phyloP scores from a whole-genome alignment of 1,140 invertebrate species.

The Bombus polaris region DNA sequence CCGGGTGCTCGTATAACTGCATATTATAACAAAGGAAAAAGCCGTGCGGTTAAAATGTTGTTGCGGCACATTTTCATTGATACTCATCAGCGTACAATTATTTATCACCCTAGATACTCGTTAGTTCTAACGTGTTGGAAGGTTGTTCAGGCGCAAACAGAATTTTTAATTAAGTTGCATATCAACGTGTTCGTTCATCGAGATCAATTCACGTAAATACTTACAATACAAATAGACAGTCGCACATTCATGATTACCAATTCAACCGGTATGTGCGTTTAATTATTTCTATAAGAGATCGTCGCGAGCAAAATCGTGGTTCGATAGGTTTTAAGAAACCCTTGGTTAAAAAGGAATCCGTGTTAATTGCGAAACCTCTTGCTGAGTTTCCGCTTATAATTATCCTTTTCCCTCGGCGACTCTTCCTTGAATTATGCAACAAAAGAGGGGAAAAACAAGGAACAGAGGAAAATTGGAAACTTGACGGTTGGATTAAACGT shows the following conservation, averaged over 20 bases:
- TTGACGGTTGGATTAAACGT: not conserved
- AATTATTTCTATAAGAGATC: not conserved
- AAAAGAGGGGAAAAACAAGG: not conserved
- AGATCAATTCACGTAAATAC: not conserved
- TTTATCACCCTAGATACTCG: not conserved
- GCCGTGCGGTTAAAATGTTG: not conserved
- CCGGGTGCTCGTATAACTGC: not conserved
- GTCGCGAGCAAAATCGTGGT: not conserved
- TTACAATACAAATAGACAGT: too few relatives aligned
- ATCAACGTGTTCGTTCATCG: not conserved
- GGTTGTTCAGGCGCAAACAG: too few relatives aligned
- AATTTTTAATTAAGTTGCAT: constrained; percentile 4
- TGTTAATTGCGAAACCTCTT: not conserved
- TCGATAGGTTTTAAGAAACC: not conserved
- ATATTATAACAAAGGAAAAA: too few relatives aligned
- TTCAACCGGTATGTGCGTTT: not conserved
- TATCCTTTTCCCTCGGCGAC: not conserved
- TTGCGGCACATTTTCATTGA: too few relatives aligned
- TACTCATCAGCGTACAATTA: not conserved
- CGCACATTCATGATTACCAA: not conserved
- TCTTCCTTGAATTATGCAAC: not conserved
- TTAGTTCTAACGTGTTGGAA: not conserved
- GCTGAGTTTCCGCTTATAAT: not conserved
- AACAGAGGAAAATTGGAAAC: not conserved
- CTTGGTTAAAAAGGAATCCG: not conserved